Percentiles rank a stretch among this genome's conserved stretches.
Conservation (phyloP, 2,113 vertebrate genomes). For the Motacilla tschutschensis region DNA sequence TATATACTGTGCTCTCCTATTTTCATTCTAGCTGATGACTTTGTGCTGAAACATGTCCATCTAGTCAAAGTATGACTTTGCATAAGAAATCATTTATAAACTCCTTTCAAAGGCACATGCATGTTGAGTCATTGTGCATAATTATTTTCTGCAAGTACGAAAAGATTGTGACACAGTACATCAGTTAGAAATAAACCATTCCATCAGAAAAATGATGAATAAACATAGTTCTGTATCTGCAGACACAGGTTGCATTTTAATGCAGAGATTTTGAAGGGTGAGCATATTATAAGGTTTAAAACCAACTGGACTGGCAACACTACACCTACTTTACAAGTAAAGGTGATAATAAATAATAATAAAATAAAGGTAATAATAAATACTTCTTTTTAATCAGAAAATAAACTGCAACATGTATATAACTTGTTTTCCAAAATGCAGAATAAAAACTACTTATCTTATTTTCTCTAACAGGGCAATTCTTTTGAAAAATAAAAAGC, state of each 20-base stretch:
- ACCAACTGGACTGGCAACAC: neutral
- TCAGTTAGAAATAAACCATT: conserved; percentile 3
- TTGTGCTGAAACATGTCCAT: neutral
- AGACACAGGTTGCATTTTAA: neutral
- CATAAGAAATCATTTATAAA: neutral
- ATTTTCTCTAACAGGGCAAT: neutral
- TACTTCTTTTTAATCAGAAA: neutral
- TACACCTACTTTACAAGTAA: neutral
- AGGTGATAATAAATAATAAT: neutral
- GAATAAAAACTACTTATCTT: neutral
- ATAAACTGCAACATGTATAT: neutral
- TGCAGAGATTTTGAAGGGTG: neutral
- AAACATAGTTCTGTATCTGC: neutral
- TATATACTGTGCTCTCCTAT: neutral
- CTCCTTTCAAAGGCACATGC: neutral
- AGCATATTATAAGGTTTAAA: neutral
- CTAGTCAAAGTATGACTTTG: neutral
- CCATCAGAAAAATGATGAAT: neutral
- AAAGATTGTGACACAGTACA: neutral
- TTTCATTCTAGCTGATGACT: conserved; percentile 11
- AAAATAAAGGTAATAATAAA: neutral
- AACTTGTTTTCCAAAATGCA: neutral
- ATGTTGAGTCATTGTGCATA: conserved; percentile 33
- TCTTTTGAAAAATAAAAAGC: neutral
- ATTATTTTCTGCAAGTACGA: conserved; percentile 25